Conservation (phyloP, 2,113 vertebrate genomes). For the Pedionomus torquatus region DNA sequence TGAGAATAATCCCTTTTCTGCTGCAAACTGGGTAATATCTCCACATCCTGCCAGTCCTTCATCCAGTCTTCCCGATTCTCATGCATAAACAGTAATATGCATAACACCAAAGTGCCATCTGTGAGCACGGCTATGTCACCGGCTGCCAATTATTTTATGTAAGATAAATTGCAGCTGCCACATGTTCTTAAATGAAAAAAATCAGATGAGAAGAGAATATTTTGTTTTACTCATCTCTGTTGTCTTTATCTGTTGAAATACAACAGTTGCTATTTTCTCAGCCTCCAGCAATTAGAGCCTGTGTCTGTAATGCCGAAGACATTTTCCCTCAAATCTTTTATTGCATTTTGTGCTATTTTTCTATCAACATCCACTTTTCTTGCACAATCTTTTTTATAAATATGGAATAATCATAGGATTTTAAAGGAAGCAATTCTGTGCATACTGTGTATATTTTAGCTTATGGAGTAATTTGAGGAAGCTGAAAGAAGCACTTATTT, state of each 20-base stretch:
- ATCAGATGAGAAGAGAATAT: background rate
- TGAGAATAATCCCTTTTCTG: background rate
- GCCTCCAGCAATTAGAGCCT: background rate
- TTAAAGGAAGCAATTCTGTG: background rate
- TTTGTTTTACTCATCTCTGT: background rate
- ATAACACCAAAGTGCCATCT: background rate
- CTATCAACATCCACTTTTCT: background rate
- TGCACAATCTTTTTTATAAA: background rate
- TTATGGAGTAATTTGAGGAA: background rate
- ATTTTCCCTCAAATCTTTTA: background rate
- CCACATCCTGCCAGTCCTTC: background rate
- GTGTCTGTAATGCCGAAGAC: background rate
- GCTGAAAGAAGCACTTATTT: background rate
- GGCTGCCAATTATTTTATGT: background rate
- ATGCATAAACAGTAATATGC: background rate
- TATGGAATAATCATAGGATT: background rate
- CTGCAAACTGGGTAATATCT: background rate
- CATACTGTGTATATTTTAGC: background rate
- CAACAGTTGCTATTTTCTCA: background rate
- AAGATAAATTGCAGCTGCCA: background rate
- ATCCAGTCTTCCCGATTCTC: background rate
- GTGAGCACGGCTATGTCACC: background rate
- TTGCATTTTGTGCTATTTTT: background rate
- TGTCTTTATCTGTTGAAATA: slow-evolving; percentile 18
- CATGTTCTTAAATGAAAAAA: background rate